Percentiles rank a stretch among this genome's conserved stretches.
Conservation (phyloP, 2,113 vertebrate species). For the Martes martes region DNA sequence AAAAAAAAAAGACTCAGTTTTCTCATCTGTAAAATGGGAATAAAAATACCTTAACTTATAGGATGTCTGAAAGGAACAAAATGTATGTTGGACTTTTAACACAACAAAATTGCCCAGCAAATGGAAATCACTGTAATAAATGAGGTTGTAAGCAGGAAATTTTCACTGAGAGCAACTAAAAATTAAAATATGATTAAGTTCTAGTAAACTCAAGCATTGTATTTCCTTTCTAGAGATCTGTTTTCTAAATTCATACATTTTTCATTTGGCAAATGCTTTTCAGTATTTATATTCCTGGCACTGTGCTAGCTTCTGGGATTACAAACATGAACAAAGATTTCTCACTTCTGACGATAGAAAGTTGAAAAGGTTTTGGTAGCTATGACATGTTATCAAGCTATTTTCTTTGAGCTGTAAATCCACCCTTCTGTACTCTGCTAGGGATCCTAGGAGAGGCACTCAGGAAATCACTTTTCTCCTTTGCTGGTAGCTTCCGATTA, state of each 20-base stretch:
- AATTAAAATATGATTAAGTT: background rate
- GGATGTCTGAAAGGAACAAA: slow-evolving; percentile 1
- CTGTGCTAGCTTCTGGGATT: background rate
- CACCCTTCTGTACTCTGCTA: background rate
- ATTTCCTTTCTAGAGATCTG: background rate
- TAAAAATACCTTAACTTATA: background rate
- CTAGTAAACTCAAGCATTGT: background rate
- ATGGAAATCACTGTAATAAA: background rate
- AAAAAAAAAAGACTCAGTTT: background rate
- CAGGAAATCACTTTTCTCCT: background rate
- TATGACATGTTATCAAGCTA: background rate
- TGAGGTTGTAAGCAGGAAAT: background rate
- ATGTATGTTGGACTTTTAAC: background rate
- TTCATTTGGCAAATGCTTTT: background rate
- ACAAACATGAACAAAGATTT: background rate
- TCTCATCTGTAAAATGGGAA: slow-evolving; percentile 29
- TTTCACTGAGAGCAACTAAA: background rate
- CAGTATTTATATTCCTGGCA: background rate
- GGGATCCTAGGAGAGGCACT: background rate
- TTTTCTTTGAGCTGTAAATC: background rate
- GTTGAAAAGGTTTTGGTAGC: background rate
- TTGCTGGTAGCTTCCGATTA: background rate
- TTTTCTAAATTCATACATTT: background rate
- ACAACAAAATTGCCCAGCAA: background rate
- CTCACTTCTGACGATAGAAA: background rate